Base-by-base conservation (phyloP, 1,140 invertebrate genomes). In the Drosophila punjabiensis region DNA sequence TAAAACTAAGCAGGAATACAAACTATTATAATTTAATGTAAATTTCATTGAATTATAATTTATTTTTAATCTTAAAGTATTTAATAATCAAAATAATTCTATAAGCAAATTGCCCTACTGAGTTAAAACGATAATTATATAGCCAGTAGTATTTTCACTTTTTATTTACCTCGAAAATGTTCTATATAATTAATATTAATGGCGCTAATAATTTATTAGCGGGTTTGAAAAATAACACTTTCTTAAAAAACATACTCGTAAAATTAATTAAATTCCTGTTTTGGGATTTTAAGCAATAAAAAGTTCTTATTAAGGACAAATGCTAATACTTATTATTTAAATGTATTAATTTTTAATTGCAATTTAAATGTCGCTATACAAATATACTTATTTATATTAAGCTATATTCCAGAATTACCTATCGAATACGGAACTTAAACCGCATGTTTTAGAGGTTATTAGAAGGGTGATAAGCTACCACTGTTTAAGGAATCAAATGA, bases 141-240 rank as follows among this genome's bases (percentile, higher is more conserved):
- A 33, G n/a, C 1, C 10, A 13, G n/a, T n/a, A 18, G 7, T 4
- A 37, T 56, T 37, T 24, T 24, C 18, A 56, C 13, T 56, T 37
- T 56, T 24, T 37, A 35, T 56, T 37, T 56, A 37, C 2, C 20
- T 37, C 2, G 0, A 24, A 37, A 24, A 24, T n/a, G 5, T 20
- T 37, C 55, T 58, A 13, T 37, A 58, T 58, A 58, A 58, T 24
- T 39, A 58, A 39, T 0, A 37, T n/a, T 58, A 58, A 58, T 58
- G 11, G 16, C 10, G 14, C 20, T 58, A 28, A 58, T 37, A 10
- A 58, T 13, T 58, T 58, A 39, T 39, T 58, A 58, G 55, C 53
- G 5, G 5, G 14, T 0, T 11, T 16, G 9, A 37, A 58, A 58
- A 37, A 61, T 33, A 33, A 61, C 41, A 18, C 39, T 47, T 47